Conservation (phyloP, 2,888 invertebrate genomes). For the Mesochorus sp. region DNA sequence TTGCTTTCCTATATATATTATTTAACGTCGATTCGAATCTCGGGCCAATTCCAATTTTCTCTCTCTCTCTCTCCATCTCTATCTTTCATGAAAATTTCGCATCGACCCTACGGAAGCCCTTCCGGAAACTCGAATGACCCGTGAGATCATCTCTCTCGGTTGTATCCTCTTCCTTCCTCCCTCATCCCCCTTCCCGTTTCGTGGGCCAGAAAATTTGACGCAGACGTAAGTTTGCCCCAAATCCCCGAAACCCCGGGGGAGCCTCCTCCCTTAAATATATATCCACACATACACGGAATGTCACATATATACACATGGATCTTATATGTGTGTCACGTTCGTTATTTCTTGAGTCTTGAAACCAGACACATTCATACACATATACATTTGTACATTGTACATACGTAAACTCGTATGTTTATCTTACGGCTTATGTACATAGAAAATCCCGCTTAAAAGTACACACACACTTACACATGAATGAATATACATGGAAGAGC, state of each 20-base stretch:
- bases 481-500: too few relatives aligned
- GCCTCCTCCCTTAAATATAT: conserved; percentile 8
- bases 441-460: too few relatives aligned
- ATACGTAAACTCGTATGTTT: conserved; percentile 39
- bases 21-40: too few relatives aligned
- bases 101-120: conserved; percentile 53
- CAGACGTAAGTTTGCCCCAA: conserved; percentile 64
- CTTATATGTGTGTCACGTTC: conserved; percentile 9
- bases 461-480: too few relatives aligned
- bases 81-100: conserved; percentile 52
- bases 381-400: neutral
- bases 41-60: too few relatives aligned
- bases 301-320: conserved; percentile 4
- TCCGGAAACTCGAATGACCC: conserved; percentile 34
- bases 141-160: conserved; percentile 56
- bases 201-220: conserved; percentile 67
- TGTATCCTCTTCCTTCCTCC: conserved; percentile 10
- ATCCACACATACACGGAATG: neutral
- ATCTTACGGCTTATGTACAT: conserved; percentile 19
- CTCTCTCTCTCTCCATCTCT: conserved; percentile 2
- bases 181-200: conserved; percentile 21
- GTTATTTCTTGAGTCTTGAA: neutral
- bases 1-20: too few relatives aligned
- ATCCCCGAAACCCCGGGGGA: conserved; percentile 66
- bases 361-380: neutral